A percentile compares a stretch with the other conserved stretches of the same genome.
These are phyloP conservation scores for Melanostoma mellinum DNA, from an alignment of 2,888 invertebrate species.

Conservation along the genomic window DNA sequence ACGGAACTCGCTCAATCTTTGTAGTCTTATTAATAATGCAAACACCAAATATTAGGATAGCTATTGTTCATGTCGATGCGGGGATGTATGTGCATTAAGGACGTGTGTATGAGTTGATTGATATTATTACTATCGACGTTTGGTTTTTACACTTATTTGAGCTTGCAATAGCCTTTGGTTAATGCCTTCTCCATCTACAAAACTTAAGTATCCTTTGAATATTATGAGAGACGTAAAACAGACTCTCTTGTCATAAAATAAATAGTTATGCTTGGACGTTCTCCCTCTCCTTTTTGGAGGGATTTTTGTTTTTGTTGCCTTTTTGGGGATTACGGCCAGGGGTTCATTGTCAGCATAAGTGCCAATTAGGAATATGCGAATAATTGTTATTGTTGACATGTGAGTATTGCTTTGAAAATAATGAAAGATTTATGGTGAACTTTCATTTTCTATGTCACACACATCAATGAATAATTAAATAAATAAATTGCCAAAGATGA, in stretches of 20 bases:
- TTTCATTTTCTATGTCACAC: too few relatives aligned
- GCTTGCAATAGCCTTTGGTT: conserved; percentile 53
- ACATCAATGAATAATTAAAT: too few relatives aligned
- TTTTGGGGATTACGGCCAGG: not conserved
- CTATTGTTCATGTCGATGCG: conserved; percentile 13
- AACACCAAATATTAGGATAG: conserved; percentile 40
- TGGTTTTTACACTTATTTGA: conserved; percentile 49
- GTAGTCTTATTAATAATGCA: conserved; percentile 60
- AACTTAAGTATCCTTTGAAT: not conserved
- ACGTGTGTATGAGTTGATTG: conserved; percentile 24
- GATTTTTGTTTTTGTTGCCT: not conserved
- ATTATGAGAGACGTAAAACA: conserved; percentile 12
- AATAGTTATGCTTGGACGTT: conserved; percentile 41
- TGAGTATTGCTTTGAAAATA: not conserved
- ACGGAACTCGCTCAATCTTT: conserved; percentile 33
- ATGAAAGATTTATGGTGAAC: too few relatives aligned
- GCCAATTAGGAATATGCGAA: conserved; percentile 17
- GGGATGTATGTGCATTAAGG: not conserved
- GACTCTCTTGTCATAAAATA: conserved; percentile 21
- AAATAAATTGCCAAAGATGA: too few relatives aligned
- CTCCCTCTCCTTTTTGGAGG: not conserved
- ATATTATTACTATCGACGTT: conserved; percentile 50
- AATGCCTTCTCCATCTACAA: not conserved
- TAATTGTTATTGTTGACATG: conserved; percentile 12
- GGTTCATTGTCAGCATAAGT: not conserved